phyloP scores from a whole-genome alignment of 2,113 vertebrate species.

The Marmota flaviventris region DNA sequence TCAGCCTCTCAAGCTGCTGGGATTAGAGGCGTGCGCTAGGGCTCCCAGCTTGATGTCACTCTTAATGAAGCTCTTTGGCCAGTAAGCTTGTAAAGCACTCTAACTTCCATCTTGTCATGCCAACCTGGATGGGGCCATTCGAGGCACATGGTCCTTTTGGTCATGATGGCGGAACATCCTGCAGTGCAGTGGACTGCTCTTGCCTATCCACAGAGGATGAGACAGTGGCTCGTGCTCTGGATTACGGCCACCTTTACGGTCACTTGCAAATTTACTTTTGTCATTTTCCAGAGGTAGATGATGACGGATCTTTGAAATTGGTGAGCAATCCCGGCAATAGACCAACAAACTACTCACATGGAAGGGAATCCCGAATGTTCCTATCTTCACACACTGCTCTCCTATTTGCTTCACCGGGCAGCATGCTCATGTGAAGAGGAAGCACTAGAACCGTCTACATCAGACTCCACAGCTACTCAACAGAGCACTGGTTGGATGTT shows the following conservation, averaged over 20 bases:
- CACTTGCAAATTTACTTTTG: neutral
- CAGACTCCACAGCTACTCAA: neutral
- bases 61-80: neutral
- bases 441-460: neutral
- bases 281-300: neutral
- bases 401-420: neutral
- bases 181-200: rapidly evolving
- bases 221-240: too few species aligned
- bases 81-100: neutral
- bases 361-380: neutral
- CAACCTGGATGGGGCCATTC: rapidly evolving
- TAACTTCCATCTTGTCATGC: neutral
- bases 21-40: neutral
- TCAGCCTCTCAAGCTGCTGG: too few species aligned
- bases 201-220: too few species aligned
- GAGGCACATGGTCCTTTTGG: rapidly evolving
- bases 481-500: neutral
- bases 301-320: neutral
- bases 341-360: neutral
- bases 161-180: too few species aligned
- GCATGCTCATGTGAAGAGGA: neutral
- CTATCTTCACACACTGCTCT: rapidly evolving
- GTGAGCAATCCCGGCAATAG: too few species aligned
- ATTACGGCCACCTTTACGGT: rapidly evolving
- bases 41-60: too few species aligned